phyloP scores from a whole-genome alignment of 2,113 vertebrate genomes.

The Vimba vimba region DNA sequence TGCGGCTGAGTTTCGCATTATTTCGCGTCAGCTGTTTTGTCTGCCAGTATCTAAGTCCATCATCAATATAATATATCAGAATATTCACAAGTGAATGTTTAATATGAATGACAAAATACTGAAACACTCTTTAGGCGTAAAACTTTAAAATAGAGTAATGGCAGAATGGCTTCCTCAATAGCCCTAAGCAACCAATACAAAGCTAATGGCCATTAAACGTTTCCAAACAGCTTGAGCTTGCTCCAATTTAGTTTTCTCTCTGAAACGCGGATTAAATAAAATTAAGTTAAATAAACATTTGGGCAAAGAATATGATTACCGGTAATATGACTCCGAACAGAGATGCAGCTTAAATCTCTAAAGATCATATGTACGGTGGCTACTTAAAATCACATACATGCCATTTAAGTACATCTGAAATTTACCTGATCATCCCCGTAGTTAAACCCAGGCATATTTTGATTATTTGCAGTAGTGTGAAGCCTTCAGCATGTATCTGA shows the following conservation, averaged over 20 bases:
- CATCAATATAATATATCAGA: background rate
- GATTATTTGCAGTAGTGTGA: background rate
- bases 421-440: conserved; percentile 49
- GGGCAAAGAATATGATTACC: background rate
- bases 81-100: background rate
- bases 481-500: background rate
- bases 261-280: background rate
- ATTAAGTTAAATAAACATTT: background rate
- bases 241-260: background rate
- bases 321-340: background rate
- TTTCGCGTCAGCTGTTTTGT: background rate
- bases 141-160: background rate
- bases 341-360: background rate
- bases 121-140: background rate
- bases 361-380: background rate
- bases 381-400: background rate
- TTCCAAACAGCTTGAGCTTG: background rate
- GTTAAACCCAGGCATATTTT: conserved; percentile 46
- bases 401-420: background rate
- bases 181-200: background rate
- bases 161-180: background rate
- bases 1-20: background rate
- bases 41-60: background rate
- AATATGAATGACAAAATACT: background rate
- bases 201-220: background rate